A percentile compares a stretch with the other conserved stretches of the same genome.
phyloP scores from a whole-genome alignment of 2,113 vertebrate genomes.

The Stigmatopora nigra region DNA sequence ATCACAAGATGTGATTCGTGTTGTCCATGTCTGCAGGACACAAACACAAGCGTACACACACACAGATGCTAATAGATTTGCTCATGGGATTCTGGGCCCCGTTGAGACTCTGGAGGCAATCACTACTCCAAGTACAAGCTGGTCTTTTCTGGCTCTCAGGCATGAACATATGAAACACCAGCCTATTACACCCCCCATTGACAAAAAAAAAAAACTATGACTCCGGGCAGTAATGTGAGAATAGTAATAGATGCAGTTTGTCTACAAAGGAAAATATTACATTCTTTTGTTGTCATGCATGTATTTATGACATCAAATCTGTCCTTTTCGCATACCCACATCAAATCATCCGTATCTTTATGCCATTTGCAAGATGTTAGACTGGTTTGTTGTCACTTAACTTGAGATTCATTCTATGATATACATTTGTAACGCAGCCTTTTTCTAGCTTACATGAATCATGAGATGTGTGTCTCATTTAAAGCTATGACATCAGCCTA shows the following conservation, averaged over 20 bases:
- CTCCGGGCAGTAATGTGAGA: neutral
- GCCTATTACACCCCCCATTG: neutral
- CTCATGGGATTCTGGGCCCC: neutral
- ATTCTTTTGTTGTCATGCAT: neutral
- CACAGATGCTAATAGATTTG: conserved; percentile 9
- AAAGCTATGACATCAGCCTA: too few species aligned
- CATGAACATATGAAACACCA: neutral
- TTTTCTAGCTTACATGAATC: too few species aligned
- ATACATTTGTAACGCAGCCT: too few species aligned
- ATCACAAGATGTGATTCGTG: conserved; percentile 22
- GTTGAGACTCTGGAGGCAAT: conserved; percentile 7
- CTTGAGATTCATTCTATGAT: neutral
- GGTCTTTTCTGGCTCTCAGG: neutral
- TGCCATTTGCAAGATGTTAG: neutral
- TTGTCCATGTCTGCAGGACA: conserved; percentile 1
- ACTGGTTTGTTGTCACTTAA: conserved; percentile 2
- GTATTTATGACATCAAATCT: neutral
- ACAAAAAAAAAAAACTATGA: neutral
- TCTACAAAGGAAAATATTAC: neutral
- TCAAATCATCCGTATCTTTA: neutral
- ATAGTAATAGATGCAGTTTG: conserved; percentile 1
- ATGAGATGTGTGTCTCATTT: too few species aligned
- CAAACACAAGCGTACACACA: conserved; percentile 14
- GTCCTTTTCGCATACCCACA: neutral
- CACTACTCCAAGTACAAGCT: neutral